phyloP scores from a whole-genome alignment of 2,797 vertebrate genomes.

The Alosa sapidissima region DNA sequence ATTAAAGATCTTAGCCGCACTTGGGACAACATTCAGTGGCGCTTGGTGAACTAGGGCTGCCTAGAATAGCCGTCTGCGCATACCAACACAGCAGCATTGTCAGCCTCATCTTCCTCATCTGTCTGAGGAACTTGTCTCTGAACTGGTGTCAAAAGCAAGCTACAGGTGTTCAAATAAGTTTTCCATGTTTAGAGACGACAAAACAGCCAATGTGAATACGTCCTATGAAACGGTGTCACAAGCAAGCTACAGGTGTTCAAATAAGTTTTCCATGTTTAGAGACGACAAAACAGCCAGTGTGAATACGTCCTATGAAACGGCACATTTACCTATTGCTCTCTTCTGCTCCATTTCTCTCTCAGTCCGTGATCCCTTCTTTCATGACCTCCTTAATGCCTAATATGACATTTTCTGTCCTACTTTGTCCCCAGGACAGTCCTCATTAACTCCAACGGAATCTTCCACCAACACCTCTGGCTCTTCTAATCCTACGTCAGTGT shows the following conservation, averaged over 20 bases:
- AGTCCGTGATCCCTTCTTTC: neutral
- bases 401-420: neutral
- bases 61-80: neutral
- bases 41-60: neutral
- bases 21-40: conserved; percentile 1
- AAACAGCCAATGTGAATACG: neutral
- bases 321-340: neutral
- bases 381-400: neutral
- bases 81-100: neutral
- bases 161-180: neutral
- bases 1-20: conserved; percentile 53
- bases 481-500: conserved; percentile 9
- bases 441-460: neutral
- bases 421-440: neutral
- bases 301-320: too few relatives aligned
- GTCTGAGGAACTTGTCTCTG: neutral
- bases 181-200: neutral
- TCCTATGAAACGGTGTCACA: neutral
- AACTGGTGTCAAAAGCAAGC: neutral
- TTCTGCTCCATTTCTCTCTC: neutral
- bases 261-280: neutral
- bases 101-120: neutral
- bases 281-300: neutral
- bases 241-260: neutral
- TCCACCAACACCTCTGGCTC: neutral